Evolutionary conservation across 2,888 invertebrate species (phyloP).

Genomic region (Meteorus cinctellus): DNA sequence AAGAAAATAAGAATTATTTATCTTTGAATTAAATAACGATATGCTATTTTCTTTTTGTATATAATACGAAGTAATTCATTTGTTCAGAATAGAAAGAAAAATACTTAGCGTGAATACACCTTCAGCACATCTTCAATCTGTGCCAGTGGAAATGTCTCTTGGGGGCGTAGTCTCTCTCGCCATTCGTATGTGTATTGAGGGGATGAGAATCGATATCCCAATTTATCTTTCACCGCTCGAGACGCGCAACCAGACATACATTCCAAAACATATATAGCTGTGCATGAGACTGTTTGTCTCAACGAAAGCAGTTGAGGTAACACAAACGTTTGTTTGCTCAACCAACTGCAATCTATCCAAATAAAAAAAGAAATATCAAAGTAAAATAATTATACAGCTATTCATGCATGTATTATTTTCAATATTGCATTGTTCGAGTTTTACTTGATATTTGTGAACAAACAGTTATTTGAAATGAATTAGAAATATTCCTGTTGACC

Average conservation of each 20-base stretch:
- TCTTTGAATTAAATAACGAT: not conserved
- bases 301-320: slow-evolving; percentile 19
- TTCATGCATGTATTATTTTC: not conserved
- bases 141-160: slow-evolving; percentile 23
- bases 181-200: slow-evolving; percentile 6
- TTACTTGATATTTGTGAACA: no score
- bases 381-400: not conserved
- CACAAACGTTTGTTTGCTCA: slow-evolving; percentile 25
- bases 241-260: slow-evolving; percentile 50
- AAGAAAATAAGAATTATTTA: not conserved
- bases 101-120: not conserved
- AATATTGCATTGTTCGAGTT: no score
- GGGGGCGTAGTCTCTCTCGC: slow-evolving; percentile 35
- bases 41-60: not conserved
- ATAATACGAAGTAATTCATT: not conserved
- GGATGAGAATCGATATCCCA: slow-evolving; percentile 51
- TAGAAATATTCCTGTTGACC: no score
- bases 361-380: not conserved
- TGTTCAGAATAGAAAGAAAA: not conserved
- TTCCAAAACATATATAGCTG: not conserved
- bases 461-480: no score
- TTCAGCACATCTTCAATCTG: slow-evolving; percentile 31
- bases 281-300: slow-evolving; percentile 51
- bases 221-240: slow-evolving; percentile 48
- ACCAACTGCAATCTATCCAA: slow-evolving; percentile 2